A percentile compares a stretch with the other conserved stretches of the same genome.
Evolutionary conservation across 92 coral and sea anemone genomes (phyloP).

Genomic region (Actinernus sp.): DNA sequence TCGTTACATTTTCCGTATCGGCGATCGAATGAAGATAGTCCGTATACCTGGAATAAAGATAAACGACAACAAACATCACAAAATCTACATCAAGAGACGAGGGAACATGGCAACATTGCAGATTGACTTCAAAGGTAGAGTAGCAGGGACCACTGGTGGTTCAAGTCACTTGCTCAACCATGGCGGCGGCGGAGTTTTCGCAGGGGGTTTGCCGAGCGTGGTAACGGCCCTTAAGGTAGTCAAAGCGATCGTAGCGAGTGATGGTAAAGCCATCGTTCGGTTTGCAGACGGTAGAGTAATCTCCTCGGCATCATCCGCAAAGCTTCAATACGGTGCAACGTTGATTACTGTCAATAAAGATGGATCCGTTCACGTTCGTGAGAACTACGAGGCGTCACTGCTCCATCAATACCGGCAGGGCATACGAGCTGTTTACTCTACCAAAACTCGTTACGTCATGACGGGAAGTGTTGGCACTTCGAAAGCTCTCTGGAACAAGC

Average conservation of each 20-base stretch:
- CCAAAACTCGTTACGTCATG: conserved; percentile 24
- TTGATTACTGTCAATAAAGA: conserved; percentile 44
- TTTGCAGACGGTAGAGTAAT: conserved; percentile 67
- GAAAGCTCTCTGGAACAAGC: background rate
- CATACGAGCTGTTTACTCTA: conserved; percentile 56
- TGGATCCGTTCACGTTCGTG: conserved; percentile 43
- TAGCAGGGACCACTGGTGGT: conserved; percentile 78
- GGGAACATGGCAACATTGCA: conserved; percentile 85
- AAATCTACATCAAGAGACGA: conserved; percentile 66
- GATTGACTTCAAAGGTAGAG: conserved; percentile 79
- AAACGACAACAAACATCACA: conserved; percentile 79
- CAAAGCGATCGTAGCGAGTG: conserved; percentile 71
- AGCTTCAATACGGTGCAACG: conserved; percentile 46
- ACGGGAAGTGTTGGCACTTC: conserved; percentile 63
- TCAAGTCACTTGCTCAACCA: conserved; percentile 53
- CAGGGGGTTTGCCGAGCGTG: conserved; percentile 48
- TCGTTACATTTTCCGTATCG: conserved; percentile 76
- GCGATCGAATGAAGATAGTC: conserved; percentile 78
- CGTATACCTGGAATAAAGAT: conserved; percentile 65
- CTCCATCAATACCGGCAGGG: conserved; percentile 46
- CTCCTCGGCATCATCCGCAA: conserved; percentile 37
- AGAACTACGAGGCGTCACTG: conserved; percentile 24
- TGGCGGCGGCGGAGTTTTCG: conserved; percentile 82
- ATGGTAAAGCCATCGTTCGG: conserved; percentile 80
- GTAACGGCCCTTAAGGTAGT: conserved; percentile 58